phyloP scores from a whole-genome alignment of 1,140 invertebrate species.

The Eupristina koningsbergeri region DNA sequence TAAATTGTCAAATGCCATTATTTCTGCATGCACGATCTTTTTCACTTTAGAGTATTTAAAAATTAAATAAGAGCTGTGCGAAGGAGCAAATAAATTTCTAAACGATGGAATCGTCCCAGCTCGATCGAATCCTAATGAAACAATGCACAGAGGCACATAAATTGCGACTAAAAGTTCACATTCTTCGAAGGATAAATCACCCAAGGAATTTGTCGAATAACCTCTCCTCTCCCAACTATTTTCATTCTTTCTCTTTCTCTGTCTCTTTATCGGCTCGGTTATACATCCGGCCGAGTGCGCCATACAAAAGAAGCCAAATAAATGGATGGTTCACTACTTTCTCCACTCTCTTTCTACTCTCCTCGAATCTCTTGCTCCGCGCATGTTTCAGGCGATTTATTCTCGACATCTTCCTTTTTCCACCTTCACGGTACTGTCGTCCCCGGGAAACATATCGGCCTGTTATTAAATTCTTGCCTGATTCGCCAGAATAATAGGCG shows the following conservation, averaged over 20 bases:
- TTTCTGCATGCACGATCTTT: background rate
- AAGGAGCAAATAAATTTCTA: background rate
- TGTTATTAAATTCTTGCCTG: constrained; percentile 66
- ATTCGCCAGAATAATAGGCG: constrained; percentile 58
- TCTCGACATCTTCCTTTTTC: background rate
- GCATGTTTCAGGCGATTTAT: constrained; percentile 35
- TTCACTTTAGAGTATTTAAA: background rate
- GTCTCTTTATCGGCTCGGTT: constrained; percentile 25
- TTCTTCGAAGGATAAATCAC: constrained; percentile 16
- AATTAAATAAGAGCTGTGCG: background rate
- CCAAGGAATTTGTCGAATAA: constrained; percentile 20
- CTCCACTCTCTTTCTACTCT: background rate
- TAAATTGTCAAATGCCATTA: too few species aligned
- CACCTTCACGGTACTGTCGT: constrained; percentile 3
- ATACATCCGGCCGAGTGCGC: background rate
- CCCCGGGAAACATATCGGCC: constrained; percentile 54
- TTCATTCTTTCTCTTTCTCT: background rate
- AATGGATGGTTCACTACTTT: constrained; percentile 12
- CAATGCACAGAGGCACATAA: background rate
- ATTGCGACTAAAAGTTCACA: constrained; percentile 5
- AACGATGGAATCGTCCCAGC: background rate
- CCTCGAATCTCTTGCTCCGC: background rate
- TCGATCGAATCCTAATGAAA: background rate
- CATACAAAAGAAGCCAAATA: constrained; percentile 35
- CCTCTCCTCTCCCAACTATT: background rate